Evolutionary conservation across 2,797 vertebrate genomes (phyloP).

Genomic region (Danio jaintianensis): DNA sequence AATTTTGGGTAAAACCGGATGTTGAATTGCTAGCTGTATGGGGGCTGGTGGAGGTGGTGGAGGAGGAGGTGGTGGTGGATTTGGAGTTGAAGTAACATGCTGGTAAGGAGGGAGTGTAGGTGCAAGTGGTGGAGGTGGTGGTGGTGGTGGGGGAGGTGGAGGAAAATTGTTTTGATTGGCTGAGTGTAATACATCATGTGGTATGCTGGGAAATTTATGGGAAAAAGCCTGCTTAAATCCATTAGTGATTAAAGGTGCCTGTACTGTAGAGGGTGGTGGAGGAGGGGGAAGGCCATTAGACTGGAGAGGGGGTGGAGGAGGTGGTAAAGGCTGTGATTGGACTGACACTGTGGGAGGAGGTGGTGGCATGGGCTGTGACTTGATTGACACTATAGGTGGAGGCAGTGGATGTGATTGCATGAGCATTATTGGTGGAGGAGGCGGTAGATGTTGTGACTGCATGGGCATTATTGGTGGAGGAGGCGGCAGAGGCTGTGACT

Average conservation of each 20-base stretch:
- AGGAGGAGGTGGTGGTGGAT: conserved; percentile 64
- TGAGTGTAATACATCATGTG: conserved; percentile 69
- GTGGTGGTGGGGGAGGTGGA: conserved; percentile 67
- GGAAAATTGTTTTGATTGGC: conserved; percentile 68
- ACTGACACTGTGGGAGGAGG: conserved; percentile 33
- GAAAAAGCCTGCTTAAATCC: conserved; percentile 68
- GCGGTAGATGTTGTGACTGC: conserved; percentile 58
- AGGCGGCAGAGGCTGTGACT: conserved; percentile 42
- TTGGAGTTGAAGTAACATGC: conserved; percentile 56
- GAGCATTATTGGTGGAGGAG: conserved; percentile 56
- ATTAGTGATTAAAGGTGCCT: conserved; percentile 44
- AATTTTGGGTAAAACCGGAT: conserved; percentile 80
- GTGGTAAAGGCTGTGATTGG: conserved; percentile 44
- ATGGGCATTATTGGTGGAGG: not conserved
- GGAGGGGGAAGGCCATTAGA: conserved; percentile 36
- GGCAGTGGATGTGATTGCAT: conserved; percentile 24
- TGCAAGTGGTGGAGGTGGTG: conserved; percentile 66
- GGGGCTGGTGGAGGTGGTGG: conserved; percentile 51
- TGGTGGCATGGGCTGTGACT: conserved; percentile 58
- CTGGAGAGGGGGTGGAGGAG: conserved; percentile 43
- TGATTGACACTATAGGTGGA: not conserved
- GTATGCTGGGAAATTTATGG: conserved; percentile 83
- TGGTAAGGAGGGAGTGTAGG: conserved; percentile 71
- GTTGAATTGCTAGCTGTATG: conserved; percentile 60
- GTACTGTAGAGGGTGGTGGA: conserved; percentile 33